Percentiles rank a stretch among this genome's conserved stretches.
Conservation (phyloP, 2,888 invertebrate species). For the Nudaria mundana region DNA sequence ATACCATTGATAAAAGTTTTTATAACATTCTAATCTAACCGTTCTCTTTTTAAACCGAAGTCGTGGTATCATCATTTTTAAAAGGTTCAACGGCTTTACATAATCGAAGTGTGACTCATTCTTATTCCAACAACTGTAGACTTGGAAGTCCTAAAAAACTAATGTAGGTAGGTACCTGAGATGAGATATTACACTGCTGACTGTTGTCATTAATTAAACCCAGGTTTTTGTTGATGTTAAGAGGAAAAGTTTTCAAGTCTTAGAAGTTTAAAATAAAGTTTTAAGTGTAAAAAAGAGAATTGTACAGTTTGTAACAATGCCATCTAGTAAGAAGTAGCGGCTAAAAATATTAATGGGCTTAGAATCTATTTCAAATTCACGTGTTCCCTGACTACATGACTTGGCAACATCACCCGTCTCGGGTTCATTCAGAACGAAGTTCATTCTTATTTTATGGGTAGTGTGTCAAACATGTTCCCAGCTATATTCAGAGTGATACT, state of each 20-base stretch:
- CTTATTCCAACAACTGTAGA: conserved; percentile 16
- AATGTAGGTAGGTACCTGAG: background rate
- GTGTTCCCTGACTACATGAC: conserved; percentile 53
- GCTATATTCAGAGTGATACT: conserved; percentile 1
- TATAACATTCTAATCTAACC: no score
- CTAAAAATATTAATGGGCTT: conserved; percentile 36
- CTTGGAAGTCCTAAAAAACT: conserved; percentile 13
- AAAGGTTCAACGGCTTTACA: conserved; percentile 25
- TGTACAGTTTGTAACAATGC: conserved; percentile 44
- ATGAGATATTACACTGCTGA: background rate
- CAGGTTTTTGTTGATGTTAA: no score
- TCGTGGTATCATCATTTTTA: conserved; percentile 15
- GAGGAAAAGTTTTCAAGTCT: no score
- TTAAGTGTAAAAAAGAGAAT: no score
- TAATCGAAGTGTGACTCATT: conserved; percentile 23
- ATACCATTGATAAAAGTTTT: no score
- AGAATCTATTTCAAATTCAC: conserved; percentile 61
- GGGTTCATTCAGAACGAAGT: conserved; percentile 65
- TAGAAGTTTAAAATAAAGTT: no score
- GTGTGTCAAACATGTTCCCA: conserved; percentile 25
- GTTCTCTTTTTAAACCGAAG: conserved; percentile 12
- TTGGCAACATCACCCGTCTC: conserved; percentile 65
- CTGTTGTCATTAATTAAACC: no score
- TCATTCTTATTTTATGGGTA: conserved; percentile 48
- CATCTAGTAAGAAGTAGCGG: conserved; percentile 65